phyloP scores from a whole-genome alignment of 2,888 invertebrate genomes.

The Polydrusus pterygomalis region DNA sequence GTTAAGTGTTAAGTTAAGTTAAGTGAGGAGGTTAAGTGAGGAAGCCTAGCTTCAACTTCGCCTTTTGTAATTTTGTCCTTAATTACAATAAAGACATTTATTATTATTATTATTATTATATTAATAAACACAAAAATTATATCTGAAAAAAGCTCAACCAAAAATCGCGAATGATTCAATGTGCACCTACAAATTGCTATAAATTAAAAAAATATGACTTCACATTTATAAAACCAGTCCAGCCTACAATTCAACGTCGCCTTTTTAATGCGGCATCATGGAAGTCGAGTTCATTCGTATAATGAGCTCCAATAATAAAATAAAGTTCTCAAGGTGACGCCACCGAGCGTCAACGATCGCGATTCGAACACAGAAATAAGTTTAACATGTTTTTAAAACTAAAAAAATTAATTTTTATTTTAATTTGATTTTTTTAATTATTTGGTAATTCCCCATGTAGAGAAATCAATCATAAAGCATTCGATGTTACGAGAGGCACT shows the following conservation, averaged over 20 bases:
- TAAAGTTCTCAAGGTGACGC: constrained; percentile 2
- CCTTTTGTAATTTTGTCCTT: no score
- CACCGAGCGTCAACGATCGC: neutral
- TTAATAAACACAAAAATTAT: neutral
- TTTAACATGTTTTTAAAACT: neutral
- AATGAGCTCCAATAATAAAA: constrained; percentile 4
- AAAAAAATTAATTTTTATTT: neutral
- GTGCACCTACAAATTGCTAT: neutral
- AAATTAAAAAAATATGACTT: neutral
- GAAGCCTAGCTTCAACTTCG: no score
- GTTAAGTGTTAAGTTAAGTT: no score
- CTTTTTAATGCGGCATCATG: neutral
- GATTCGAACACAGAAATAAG: neutral
- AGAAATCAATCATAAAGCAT: no score
- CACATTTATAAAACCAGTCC: constrained; percentile 11
- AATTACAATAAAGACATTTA: no score
- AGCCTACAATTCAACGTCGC: neutral
- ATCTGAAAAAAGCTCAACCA: neutral
- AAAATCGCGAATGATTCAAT: neutral
- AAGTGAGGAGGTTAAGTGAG: no score
- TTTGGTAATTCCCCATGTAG: no score
- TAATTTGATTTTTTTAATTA: neutral
- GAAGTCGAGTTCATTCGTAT: constrained; percentile 7
- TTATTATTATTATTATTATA: no score
- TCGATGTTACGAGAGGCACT: no score